Percentiles rank a stretch among this genome's conserved stretches.
phyloP scores from a whole-genome alignment of 2,888 invertebrate species.

The Eristalis intricaria region DNA sequence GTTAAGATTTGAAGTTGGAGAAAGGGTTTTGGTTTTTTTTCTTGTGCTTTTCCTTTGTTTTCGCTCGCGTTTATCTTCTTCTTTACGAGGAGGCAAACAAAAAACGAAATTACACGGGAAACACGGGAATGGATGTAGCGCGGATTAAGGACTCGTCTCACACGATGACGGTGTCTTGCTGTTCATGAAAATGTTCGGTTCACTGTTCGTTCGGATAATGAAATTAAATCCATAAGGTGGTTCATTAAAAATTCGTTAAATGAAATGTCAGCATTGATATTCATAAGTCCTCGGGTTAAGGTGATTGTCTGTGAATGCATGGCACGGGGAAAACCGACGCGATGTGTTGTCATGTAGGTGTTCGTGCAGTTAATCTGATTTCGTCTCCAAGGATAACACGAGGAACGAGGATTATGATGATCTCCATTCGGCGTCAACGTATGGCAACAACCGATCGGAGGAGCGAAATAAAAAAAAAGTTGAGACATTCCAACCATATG shows the following conservation, averaged over 20 bases:
- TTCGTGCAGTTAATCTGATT: neutral
- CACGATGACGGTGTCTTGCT: neutral
- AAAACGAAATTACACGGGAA: neutral
- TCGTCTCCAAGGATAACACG: neutral
- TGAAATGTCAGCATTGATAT: neutral
- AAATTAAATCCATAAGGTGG: neutral
- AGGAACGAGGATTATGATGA: neutral
- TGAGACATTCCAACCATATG: neutral
- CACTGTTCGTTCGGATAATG: neutral
- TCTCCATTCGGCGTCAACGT: neutral
- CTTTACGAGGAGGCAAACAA: neutral
- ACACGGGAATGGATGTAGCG: neutral
- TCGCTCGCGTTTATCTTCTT: neutral
- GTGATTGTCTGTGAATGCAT: neutral
- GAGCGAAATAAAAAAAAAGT: neutral
- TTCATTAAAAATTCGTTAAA: neutral
- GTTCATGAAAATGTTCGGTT: neutral
- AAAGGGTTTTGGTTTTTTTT: neutral
- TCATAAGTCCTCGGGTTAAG: neutral
- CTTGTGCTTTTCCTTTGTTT: neutral
- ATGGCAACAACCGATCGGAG: neutral
- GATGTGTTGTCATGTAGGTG: neutral
- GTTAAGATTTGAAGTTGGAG: constrained; percentile 21
- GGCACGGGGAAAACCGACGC: neutral
- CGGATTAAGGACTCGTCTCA: neutral